Evolutionary conservation across 2,113 vertebrate species (phyloP).

Genomic region (Callipepla squamata): DNA sequence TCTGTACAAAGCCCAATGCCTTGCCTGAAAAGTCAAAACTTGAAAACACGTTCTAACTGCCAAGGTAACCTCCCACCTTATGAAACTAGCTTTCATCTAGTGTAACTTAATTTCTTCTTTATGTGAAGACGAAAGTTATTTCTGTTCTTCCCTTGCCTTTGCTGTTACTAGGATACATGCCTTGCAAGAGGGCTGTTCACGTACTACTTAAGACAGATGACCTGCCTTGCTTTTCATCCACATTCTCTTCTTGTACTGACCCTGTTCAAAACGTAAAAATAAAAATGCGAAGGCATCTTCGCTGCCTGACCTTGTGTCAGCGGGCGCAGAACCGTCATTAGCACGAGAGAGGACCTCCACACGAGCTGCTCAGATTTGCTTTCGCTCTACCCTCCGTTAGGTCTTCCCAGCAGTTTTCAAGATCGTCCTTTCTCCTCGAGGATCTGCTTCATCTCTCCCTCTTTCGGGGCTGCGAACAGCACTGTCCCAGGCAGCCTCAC

Average conservation of each 20-base stretch:
- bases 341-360: neutral
- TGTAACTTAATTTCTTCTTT: slow-evolving; percentile 41
- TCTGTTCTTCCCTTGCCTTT: slow-evolving; percentile 24
- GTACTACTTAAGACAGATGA: slow-evolving; percentile 40
- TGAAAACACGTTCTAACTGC: neutral
- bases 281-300: slow-evolving; percentile 7
- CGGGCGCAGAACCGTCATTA: neutral
- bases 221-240: neutral
- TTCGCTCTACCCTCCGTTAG: neutral
- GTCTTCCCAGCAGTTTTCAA: neutral
- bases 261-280: neutral
- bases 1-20: neutral
- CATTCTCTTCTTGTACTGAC: slow-evolving; percentile 10
- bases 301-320: neutral
- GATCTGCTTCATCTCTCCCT: rapidly evolving
- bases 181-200: slow-evolving; percentile 5
- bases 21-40: neutral
- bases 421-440: neutral
- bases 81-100: neutral
- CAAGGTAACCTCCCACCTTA: neutral
- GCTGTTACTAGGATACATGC: slow-evolving; percentile 61
- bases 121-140: slow-evolving; percentile 49
- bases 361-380: neutral
- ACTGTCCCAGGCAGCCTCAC: rapidly evolving
- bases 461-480: neutral